A percentile compares a stretch with the other conserved stretches of the same genome.
phyloP scores from a whole-genome alignment of 2,797 vertebrate species.

The Manis crassicaudata region DNA sequence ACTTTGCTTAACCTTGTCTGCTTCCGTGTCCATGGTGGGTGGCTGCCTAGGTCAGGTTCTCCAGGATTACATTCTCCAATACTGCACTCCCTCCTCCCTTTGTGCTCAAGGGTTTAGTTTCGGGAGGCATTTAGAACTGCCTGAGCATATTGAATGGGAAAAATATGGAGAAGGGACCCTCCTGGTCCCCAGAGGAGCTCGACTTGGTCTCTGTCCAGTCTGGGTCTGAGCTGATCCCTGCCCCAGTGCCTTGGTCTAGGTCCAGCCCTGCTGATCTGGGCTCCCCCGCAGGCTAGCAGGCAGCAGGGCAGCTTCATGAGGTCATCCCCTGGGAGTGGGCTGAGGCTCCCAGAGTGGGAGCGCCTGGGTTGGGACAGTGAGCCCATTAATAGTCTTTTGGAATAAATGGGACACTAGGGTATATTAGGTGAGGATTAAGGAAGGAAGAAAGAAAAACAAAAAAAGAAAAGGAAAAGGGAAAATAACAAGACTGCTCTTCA shows the following conservation, averaged over 20 bases:
- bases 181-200: background rate
- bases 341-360: too few species aligned
- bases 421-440: background rate
- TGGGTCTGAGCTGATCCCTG: background rate
- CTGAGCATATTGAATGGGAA: too few species aligned
- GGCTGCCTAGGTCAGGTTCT: background rate
- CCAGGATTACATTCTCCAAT: rapidly evolving
- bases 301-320: background rate
- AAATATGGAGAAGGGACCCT: too few species aligned
- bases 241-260: too few species aligned
- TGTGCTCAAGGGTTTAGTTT: background rate
- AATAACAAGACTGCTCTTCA: background rate
- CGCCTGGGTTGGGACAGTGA: rapidly evolving
- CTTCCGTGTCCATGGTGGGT: background rate
- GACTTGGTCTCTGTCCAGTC: background rate
- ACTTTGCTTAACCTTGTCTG: background rate
- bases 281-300: background rate
- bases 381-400: background rate
- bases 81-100: background rate
- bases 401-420: background rate
- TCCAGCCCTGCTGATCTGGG: background rate
- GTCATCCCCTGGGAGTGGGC: background rate
- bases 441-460: background rate
- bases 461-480: background rate
- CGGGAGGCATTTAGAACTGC: background rate